Percentiles rank a stretch among this genome's conserved stretches.
Conservation (phyloP, 1,140 invertebrate genomes). For the Tetranychus cinnabarinus region DNA sequence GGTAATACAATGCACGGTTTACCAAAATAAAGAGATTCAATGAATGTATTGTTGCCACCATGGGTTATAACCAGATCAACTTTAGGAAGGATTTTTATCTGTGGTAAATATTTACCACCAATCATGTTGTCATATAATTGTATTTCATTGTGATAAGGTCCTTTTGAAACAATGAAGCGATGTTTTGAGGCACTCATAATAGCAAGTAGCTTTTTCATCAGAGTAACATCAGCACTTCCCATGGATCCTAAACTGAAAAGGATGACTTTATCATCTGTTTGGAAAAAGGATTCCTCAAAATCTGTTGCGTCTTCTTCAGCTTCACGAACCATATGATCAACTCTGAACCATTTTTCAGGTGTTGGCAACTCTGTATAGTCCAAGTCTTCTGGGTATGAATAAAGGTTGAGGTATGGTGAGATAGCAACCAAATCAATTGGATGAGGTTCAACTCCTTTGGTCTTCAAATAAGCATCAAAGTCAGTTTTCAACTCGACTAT, state of each 20-base stretch:
- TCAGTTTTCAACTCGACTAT: background rate
- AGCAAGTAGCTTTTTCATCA: background rate
- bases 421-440: background rate
- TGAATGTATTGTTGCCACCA: conserved; percentile 3
- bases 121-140: conserved; percentile 3
- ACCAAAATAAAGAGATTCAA: conserved; percentile 2
- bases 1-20: conserved; percentile 7
- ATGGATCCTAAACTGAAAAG: conserved; percentile 9
- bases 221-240: conserved; percentile 11
- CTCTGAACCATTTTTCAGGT: background rate
- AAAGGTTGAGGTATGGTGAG: conserved; percentile 8
- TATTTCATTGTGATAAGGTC: background rate
- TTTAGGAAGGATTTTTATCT: background rate
- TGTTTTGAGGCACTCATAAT: background rate
- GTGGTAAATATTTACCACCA: conserved; percentile 3
- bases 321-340: background rate
- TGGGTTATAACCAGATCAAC: conserved; percentile 7
- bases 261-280: conserved; percentile 3
- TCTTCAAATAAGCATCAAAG: background rate
- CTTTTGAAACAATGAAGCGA: background rate
- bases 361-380: conserved; percentile 5
- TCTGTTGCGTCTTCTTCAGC: background rate
- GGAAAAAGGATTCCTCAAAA: background rate
- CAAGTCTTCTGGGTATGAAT: conserved; percentile 8
- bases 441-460: background rate